Evolutionary conservation across 92 coral and sea anemone species (phyloP), one percentile per base, ranked within the genome.

Genomic region (Isaurus tuberculatus): DNA sequence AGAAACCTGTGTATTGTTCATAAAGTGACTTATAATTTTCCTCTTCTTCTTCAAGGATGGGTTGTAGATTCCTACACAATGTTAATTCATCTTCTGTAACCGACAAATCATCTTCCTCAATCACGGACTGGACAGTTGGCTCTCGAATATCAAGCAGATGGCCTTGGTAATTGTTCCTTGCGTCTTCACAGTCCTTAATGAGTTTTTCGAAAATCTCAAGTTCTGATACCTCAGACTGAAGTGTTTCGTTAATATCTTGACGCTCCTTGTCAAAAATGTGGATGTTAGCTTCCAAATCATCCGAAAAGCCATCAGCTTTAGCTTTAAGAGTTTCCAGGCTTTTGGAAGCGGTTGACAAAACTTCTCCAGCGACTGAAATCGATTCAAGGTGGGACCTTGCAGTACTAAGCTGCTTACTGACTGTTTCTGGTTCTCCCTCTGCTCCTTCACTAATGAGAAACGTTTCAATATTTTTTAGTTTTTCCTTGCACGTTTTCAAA

Each of bases 311-410:
- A 19, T 40, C 58, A 16, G 65, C 13, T 29, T 75, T 83, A 61
- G 10, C 75, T 84, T 87, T 89, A 8, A 53, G 68, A 36, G 80
- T 75, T 63, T 91, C 91, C 6, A 93, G 80, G 67, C 58, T 88
- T 43, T 85, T 55, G 17, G 84, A 23, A 16, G 88, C 55, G 13
- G 37, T 58, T 44, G 64, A 53, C 8, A 93, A 64, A 33, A 77
- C 15, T 48, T 77, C 51, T 11, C 58, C 70, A 22, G 58, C 19
- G 4, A 33, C 36, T 22, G 53, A 10, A 60, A 77, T 55, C 22
- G 32, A 27, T 55, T 36, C 44, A 8, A 77, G 57, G 19, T 57
- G 31, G 23, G 82, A 57, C 7, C 23, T 77, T 8, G 29, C 15
- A 57, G 53, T 36, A n/a, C 51, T 77, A 9, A 77, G 34, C 20